phyloP scores from a whole-genome alignment of 1,140 invertebrate species.

The honey bee (Apis mellifera) region Amel_HAv3.1 CM009935.2:4107501-4108000 shows the following conservation, averaged over 20 bases:
- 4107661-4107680: constrained; percentile 53
- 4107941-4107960: not conserved
- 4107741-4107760: not conserved
- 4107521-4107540: not conserved
- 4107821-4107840: not conserved
- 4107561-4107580: constrained; percentile 32
- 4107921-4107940: not conserved
- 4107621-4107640: constrained; percentile 48
- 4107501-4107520: not conserved
- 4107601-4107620: constrained; percentile 47
- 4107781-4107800: constrained; percentile 1
- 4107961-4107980: no score
- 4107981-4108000: no score
- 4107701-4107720: constrained; percentile 23
- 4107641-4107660: constrained; percentile 50
- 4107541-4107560: not conserved
- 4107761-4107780: constrained; percentile 1
- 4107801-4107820: not conserved
- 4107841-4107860: not conserved
- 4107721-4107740: constrained; percentile 15
- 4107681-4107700: constrained; percentile 58
- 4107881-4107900: not conserved
- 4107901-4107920: not conserved
- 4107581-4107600: constrained; percentile 31
- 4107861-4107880: no score